These are phyloP conservation scores for Enteromius unitaeniatus DNA, from an alignment of 2,797 vertebrate species.

Conservation along the genomic window DNA sequence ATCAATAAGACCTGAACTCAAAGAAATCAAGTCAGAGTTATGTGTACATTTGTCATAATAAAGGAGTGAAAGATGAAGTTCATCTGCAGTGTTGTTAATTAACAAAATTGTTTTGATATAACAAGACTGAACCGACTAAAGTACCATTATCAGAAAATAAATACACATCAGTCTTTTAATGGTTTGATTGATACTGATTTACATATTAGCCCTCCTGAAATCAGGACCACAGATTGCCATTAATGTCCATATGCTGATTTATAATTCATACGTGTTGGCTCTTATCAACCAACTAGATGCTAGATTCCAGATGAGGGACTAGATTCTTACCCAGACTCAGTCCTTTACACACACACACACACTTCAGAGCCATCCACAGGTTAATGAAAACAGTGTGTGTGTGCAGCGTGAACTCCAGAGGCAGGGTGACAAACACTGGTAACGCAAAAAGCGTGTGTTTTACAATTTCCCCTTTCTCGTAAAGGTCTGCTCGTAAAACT, in stretches of 20 bases:
- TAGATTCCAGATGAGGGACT: constrained; percentile 31
- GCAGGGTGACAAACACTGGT: constrained; percentile 77
- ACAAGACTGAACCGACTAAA: background rate
- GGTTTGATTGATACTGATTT: background rate
- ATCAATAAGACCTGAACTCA: background rate
- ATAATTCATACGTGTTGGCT: constrained; percentile 30
- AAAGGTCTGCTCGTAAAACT: constrained; percentile 81
- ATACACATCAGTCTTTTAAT: background rate
- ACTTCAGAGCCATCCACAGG: constrained; percentile 71
- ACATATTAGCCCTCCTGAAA: background rate
- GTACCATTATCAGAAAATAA: background rate
- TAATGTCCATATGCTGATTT: background rate
- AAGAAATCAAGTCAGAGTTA: background rate
- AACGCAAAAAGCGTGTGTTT: constrained; percentile 84
- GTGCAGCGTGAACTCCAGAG: constrained; percentile 70
- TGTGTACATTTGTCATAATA: background rate
- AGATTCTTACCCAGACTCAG: constrained; percentile 66
- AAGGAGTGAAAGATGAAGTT: background rate
- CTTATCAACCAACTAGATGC: constrained; percentile 46
- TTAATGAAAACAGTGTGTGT: constrained; percentile 80
- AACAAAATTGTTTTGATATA: background rate
- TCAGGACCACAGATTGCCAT: background rate
- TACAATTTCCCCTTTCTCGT: constrained; percentile 78
- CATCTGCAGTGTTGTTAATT: background rate
- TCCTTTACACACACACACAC: constrained; percentile 71